Evolutionary conservation across 2,888 invertebrate species (phyloP).

Genomic region (Chalcosyrphus nemorum): DNA sequence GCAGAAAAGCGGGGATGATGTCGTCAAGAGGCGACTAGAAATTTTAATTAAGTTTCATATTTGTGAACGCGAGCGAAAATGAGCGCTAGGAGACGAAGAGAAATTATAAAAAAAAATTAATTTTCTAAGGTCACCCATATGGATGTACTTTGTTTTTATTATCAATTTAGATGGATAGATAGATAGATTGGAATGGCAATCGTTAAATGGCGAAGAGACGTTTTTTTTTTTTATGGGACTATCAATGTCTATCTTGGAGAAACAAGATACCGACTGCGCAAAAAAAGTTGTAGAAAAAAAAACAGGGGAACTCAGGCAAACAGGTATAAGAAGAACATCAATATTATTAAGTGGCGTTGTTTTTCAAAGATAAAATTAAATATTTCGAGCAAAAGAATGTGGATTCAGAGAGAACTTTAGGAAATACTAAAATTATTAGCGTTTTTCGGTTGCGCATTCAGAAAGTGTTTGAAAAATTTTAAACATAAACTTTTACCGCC

Average conservation of each 20-base stretch:
- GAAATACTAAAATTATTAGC: background rate
- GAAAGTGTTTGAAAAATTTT: background rate
- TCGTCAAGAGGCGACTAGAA: slow-evolving; percentile 9
- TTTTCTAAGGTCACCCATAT: slow-evolving; percentile 26
- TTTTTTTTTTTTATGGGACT: background rate
- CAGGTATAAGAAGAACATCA: background rate
- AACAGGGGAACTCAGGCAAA: background rate
- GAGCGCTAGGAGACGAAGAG: background rate
- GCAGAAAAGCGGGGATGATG: background rate
- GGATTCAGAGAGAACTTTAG: background rate
- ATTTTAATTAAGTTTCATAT: slow-evolving; percentile 53
- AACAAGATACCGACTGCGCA: background rate
- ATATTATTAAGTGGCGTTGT: background rate
- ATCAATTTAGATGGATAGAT: slow-evolving; percentile 3
- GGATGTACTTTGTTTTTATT: background rate
- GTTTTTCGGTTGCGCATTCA: background rate
- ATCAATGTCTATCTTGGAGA: background rate
- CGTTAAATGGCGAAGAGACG: background rate
- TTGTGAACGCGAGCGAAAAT: slow-evolving; percentile 15
- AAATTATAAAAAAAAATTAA: background rate
- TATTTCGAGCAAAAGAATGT: background rate
- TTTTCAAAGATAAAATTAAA: background rate
- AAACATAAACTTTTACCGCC: no score
- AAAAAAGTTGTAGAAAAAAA: background rate
- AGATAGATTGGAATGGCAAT: background rate